These are phyloP conservation scores for Pachycephala philippinensis DNA, from an alignment of 2,113 vertebrate species.

Conservation along the genomic window DNA sequence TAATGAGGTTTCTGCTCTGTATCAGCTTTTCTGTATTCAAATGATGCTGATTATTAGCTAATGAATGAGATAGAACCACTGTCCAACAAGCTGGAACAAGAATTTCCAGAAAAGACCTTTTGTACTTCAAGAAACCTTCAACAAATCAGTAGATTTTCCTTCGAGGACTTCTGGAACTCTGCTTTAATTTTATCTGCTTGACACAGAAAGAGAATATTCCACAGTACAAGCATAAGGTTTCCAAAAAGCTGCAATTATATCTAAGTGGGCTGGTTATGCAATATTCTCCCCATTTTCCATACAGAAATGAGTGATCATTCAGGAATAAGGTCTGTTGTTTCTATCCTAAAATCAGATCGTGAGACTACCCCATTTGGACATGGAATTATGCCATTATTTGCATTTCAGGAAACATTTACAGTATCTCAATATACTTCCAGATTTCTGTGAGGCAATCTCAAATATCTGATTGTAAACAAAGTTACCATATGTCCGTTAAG, in stretches of 20 bases:
- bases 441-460: neutral
- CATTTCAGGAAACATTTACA: neutral
- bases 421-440: neutral
- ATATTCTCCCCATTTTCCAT: neutral
- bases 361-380: neutral
- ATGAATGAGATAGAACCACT: neutral
- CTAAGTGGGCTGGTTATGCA: neutral
- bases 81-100: neutral
- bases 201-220: neutral
- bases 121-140: neutral
- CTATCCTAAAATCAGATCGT: neutral
- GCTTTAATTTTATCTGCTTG: neutral
- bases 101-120: neutral
- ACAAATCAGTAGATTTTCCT: neutral
- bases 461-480: neutral
- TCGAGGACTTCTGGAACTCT: neutral
- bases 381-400: neutral
- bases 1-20: neutral
- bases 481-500: neutral
- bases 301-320: neutral
- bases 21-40: neutral
- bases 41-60: neutral
- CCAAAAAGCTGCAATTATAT: neutral
- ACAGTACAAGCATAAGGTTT: neutral
- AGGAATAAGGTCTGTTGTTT: neutral